These are phyloP conservation scores for Hypsibius dujardini DNA, from an alignment of 1,140 invertebrate species.

Conservation along the genomic window DNA sequence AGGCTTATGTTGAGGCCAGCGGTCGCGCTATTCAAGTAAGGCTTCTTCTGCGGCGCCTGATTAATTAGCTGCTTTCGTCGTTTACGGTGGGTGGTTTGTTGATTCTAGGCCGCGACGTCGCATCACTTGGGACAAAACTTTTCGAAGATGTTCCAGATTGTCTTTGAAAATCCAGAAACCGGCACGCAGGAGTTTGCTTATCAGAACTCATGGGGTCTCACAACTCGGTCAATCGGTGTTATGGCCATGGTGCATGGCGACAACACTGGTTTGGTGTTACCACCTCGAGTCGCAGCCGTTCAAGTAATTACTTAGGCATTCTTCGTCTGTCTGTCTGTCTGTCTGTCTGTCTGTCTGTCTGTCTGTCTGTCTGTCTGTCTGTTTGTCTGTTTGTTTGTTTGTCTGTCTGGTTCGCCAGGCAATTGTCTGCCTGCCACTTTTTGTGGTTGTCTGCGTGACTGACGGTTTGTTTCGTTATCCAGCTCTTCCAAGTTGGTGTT, in stretches of 20 bases:
- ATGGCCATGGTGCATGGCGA: conserved; percentile 95
- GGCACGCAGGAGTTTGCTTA: conserved; percentile 68
- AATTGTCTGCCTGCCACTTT: conserved; percentile 12
- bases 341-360: not conserved
- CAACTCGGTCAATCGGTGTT: conserved; percentile 83
- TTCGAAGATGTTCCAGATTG: conserved; percentile 97
- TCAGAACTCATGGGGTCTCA: conserved; percentile 97
- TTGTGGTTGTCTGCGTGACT: not conserved
- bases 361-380: not conserved
- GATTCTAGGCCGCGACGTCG: conserved; percentile 68
- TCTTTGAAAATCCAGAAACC: conserved; percentile 72
- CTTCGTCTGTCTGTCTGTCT: not conserved
- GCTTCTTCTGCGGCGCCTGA: not conserved
- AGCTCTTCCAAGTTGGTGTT: no score
- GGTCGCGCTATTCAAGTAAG: conserved; percentile 71
- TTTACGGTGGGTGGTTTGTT: not conserved
- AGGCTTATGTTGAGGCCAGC: conserved; percentile 81
- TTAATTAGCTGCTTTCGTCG: not conserved
- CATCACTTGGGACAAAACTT: conserved; percentile 98
- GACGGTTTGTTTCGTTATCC: no score
- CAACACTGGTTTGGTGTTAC: conserved; percentile 82
- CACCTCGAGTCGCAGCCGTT: conserved; percentile 67
- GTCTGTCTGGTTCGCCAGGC: conserved; percentile 20
- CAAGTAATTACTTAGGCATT: conserved; percentile 36
- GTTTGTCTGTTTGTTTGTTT: conserved; percentile 15